Conservation (phyloP, 2,113 vertebrate species). For the Mus musculus region DNA sequence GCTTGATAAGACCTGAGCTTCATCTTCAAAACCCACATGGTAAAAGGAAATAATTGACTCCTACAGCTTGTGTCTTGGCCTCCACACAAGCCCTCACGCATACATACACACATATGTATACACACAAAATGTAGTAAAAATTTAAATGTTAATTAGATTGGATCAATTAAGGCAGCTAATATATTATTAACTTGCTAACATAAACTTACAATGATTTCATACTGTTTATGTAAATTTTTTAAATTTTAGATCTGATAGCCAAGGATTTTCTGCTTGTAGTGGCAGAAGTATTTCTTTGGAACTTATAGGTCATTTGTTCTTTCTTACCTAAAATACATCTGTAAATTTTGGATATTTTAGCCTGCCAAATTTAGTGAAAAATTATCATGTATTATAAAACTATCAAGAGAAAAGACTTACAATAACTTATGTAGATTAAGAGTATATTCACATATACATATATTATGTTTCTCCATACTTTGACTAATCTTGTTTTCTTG, state of each 20-base stretch:
- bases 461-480: conserved; percentile 69
- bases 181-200: background rate
- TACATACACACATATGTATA: background rate
- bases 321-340: conserved; percentile 2
- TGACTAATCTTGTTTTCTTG: conserved; percentile 77
- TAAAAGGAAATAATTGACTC: background rate
- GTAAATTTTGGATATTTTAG: conserved; percentile 49
- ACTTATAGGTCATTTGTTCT: conserved; percentile 14
- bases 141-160: background rate
- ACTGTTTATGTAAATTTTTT: background rate
- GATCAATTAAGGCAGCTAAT: background rate
- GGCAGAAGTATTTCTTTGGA: conserved; percentile 4
- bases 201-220: background rate
- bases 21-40: background rate
- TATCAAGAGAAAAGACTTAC: background rate
- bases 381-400: conserved; percentile 20
- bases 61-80: background rate
- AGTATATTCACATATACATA: background rate
- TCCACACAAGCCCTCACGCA: background rate
- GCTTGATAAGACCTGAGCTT: background rate
- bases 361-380: background rate
- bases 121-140: background rate
- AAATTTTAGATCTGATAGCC: background rate
- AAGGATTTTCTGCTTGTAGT: conserved; percentile 27
- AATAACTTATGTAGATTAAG: conserved; percentile 22